These are phyloP conservation scores for Prunella himalayana DNA, from an alignment of 2,113 vertebrate genomes.

Conservation along the genomic window DNA sequence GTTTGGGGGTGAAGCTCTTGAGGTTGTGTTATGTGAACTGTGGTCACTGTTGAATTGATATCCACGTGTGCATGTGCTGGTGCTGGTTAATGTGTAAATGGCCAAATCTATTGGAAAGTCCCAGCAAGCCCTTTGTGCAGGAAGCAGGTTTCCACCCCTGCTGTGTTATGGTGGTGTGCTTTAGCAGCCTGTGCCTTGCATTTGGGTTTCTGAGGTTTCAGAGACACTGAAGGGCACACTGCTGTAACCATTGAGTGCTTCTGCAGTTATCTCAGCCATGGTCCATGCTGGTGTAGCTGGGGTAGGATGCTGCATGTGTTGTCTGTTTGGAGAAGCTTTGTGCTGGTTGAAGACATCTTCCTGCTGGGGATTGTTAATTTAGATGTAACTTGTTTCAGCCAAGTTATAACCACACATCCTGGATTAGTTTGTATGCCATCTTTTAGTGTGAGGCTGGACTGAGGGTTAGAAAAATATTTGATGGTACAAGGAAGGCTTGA, in stretches of 20 bases:
- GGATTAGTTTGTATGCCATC: not conserved
- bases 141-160: not conserved
- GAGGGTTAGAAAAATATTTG: not conserved
- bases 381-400: not conserved
- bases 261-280: not conserved
- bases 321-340: not conserved
- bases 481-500: not conserved
- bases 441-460: not conserved
- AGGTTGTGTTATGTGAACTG: rapidly evolving
- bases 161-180: not conserved
- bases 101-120: not conserved
- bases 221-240: not conserved
- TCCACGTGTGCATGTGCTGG: rapidly evolving
- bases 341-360: not conserved
- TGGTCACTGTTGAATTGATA: not conserved
- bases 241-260: not conserved
- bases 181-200: not conserved
- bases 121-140: not conserved
- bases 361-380: not conserved
- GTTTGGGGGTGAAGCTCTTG: not conserved
- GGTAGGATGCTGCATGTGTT: not conserved
- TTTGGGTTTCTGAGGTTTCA: not conserved
- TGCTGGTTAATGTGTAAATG: not conserved
- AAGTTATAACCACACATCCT: not conserved
- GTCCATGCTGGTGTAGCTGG: rapidly evolving